Evolutionary conservation across 2,113 vertebrate species (phyloP).

Genomic region (Oreochromis spilurus): DNA sequence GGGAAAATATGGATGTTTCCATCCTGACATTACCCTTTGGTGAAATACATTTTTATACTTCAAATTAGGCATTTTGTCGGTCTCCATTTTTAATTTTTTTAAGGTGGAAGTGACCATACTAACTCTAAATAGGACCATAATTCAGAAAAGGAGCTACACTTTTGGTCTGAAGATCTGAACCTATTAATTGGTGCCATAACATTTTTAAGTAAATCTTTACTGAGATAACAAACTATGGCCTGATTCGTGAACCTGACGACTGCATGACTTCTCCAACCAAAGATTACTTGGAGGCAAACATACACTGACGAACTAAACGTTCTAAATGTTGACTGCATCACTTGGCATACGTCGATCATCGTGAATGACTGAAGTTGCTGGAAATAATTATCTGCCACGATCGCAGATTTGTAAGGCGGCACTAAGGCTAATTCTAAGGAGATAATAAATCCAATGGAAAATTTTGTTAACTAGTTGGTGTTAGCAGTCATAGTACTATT

Average conservation of each 20-base stretch:
- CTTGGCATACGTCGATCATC: fast-evolving
- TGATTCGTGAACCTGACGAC: background rate
- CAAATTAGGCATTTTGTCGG: background rate
- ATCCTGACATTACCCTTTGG: background rate
- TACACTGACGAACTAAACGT: background rate
- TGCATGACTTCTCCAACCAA: background rate
- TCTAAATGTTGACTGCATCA: background rate
- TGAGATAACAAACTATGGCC: background rate
- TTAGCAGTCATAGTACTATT: background rate
- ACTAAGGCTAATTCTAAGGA: background rate
- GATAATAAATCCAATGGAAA: background rate
- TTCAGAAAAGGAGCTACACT: background rate
- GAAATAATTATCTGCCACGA: background rate
- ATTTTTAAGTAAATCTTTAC: background rate
- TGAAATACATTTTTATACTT: background rate
- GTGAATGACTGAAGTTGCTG: background rate
- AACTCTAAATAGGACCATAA: background rate
- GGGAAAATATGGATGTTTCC: background rate
- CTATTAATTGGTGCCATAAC: background rate
- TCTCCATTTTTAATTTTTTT: background rate
- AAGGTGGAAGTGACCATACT: background rate
- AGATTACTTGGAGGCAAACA: background rate
- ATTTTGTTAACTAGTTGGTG: background rate
- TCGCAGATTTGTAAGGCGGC: background rate
- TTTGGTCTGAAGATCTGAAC: background rate